These are phyloP conservation scores for Danio albolineatus DNA, from an alignment of 2,797 vertebrate species.

Conservation along the genomic window DNA sequence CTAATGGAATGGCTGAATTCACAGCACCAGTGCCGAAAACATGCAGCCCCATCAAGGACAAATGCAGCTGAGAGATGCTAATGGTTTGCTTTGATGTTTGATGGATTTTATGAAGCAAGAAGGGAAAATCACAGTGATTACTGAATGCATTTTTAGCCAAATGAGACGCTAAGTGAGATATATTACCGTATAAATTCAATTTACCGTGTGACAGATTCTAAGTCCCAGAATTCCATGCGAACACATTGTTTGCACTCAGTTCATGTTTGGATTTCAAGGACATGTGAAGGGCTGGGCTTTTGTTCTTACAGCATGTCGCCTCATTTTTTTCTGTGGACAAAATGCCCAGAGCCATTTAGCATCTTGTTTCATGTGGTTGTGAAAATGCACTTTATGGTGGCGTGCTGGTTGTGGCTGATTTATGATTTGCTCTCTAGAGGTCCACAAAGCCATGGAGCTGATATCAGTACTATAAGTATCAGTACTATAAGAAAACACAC, in stretches of 20 bases:
- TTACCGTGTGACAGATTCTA: constrained; percentile 23
- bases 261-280: constrained; percentile 38
- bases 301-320: constrained; percentile 3
- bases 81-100: constrained; percentile 45
- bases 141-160: constrained; percentile 46
- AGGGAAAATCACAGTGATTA: constrained; percentile 56
- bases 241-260: constrained; percentile 1
- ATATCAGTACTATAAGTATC: not conserved
- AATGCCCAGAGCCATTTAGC: constrained; percentile 18
- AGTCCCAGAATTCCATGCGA: constrained; percentile 15
- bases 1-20: constrained; percentile 46
- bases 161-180: constrained; percentile 50
- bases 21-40: constrained; percentile 21
- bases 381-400: constrained; percentile 16
- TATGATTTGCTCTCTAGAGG: constrained; percentile 42
- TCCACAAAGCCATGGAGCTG: not conserved
- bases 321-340: constrained; percentile 16
- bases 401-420: constrained; percentile 30
- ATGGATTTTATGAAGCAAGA: constrained; percentile 53
- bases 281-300: not conserved
- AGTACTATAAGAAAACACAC: constrained; percentile 22
- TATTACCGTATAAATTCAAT: constrained; percentile 40
- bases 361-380: constrained; percentile 27
- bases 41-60: constrained; percentile 45
- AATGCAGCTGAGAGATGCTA: constrained; percentile 38